Base-by-base conservation (phyloP, 2,888 invertebrate species). In the Acronicta aceris region DNA sequence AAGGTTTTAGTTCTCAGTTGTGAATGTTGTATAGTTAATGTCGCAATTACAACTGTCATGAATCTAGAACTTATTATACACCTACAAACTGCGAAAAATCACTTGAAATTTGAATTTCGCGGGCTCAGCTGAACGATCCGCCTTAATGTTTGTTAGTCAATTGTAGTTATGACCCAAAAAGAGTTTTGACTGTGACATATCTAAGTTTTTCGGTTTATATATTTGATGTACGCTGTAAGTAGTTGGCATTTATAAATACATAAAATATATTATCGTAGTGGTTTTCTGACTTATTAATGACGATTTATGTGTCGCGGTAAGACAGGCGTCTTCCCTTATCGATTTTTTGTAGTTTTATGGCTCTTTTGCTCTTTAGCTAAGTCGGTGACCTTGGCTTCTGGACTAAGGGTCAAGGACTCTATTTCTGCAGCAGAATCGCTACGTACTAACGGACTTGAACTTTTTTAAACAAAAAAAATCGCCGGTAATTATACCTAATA, bases 221-320 rank as follows among this genome's bases (percentile, higher is more conserved):
- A 48, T n/a, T 40, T 33, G 15, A 36, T 50, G 13, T 58, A 27
- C 30, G 12, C 1, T 45, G 50, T 45, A n/a, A n/a, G n/a, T n/a
- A n/a, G 48, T 52, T 68, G 59, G 7, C 49, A 56, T 68, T 68
- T 46, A 59, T 45, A 40, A 30, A 54, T 54, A 17, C 42, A 68
- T 53, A 48, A 33, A 30, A 54, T 50, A 17, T 46, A 68, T 57
- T 55, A 27, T n/a, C 65, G 52, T 55, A 53, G 25, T 41, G 25
- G 38, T 56, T 40, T 36, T 49, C 2, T 33, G 52, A 49, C 55
- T 2, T 6, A 49, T 65, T 38, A 16, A 62, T 38, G n/a, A 45
- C 15, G 46, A 68, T 69, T 59, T 36, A 68, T 59, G 40, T 15
- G 17, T 54, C 2, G 15, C 21, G 17, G 42, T n/a, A n/a, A n/a